phyloP scores from a whole-genome alignment of 2,797 vertebrate species.

The Anguilla pacifica region DNA sequence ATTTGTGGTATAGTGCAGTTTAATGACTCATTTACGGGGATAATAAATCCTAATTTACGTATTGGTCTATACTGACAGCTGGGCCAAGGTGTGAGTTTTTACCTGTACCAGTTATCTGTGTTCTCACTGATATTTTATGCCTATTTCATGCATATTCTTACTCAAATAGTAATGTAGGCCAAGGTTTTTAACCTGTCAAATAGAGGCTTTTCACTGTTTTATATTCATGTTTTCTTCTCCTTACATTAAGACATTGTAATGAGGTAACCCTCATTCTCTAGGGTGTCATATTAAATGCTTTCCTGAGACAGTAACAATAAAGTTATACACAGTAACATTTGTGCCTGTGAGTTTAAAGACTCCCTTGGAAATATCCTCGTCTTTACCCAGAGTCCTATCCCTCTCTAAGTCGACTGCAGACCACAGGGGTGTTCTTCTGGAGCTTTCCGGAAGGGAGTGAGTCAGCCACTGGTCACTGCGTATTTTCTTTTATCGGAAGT shows the following conservation, averaged over 20 bases:
- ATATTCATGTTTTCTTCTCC: not conserved
- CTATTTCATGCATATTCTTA: not conserved
- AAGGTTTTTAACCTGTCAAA: not conserved
- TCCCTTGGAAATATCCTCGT: not conserved
- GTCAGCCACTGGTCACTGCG: not conserved
- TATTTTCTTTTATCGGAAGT: slow-evolving; percentile 27
- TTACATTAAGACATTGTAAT: not conserved
- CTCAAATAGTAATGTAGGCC: not conserved
- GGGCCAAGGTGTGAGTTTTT: not conserved
- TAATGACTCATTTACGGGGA: too few species aligned
- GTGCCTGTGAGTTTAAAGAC: slow-evolving; percentile 10
- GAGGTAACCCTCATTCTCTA: not conserved
- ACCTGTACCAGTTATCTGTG: not conserved
- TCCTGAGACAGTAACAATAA: too few species aligned
- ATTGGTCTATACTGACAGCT: not conserved
- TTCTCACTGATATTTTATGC: not conserved
- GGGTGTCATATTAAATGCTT: not conserved
- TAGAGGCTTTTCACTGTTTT: not conserved
- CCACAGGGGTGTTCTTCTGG: not conserved
- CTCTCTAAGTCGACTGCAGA: not conserved
- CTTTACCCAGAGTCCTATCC: slow-evolving; percentile 1
- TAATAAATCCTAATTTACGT: not conserved
- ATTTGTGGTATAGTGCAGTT: too few species aligned
- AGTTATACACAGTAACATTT: not conserved
- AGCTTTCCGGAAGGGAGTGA: not conserved